phyloP scores from a whole-genome alignment of 2,888 invertebrate genomes.

The Chalcosyrphus nemorum region DNA sequence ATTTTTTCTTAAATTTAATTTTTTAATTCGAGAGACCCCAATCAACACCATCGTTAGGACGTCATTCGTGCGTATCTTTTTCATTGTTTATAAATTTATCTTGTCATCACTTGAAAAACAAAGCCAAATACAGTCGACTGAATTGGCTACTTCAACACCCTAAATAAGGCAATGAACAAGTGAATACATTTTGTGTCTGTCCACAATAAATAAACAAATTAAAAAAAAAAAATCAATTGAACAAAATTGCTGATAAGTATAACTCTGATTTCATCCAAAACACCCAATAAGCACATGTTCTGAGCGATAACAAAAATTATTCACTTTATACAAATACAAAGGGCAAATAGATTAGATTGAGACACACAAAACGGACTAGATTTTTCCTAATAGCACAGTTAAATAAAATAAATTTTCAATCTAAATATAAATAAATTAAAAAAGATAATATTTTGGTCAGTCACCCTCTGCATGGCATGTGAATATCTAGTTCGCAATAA shows the following conservation, averaged over 20 bases:
- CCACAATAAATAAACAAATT: conserved; percentile 4
- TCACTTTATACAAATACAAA: neutral
- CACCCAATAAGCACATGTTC: conserved; percentile 2
- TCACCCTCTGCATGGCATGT: conserved; percentile 20
- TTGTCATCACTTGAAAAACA: too few relatives aligned
- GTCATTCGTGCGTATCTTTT: too few relatives aligned
- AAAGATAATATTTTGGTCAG: conserved; percentile 19
- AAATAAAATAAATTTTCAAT: neutral
- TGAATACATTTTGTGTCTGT: neutral
- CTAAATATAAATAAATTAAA: conserved; percentile 9
- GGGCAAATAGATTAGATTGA: neutral
- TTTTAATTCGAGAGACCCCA: too few relatives aligned
- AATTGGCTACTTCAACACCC: too few relatives aligned
- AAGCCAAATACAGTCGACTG: too few relatives aligned
- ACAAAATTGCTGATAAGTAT: conserved; percentile 5
- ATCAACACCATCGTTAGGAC: too few relatives aligned
- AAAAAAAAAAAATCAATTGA: neutral
- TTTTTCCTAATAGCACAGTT: neutral
- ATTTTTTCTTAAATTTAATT: too few relatives aligned
- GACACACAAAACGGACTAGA: neutral
- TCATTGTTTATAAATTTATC: too few relatives aligned
- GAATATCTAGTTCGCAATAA: neutral
- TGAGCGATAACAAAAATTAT: neutral
- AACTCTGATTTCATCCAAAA: neutral
- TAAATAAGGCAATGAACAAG: neutral